phyloP scores from a whole-genome alignment of 2,797 vertebrate species.

The Microctenopoma steveboyesi region DNA sequence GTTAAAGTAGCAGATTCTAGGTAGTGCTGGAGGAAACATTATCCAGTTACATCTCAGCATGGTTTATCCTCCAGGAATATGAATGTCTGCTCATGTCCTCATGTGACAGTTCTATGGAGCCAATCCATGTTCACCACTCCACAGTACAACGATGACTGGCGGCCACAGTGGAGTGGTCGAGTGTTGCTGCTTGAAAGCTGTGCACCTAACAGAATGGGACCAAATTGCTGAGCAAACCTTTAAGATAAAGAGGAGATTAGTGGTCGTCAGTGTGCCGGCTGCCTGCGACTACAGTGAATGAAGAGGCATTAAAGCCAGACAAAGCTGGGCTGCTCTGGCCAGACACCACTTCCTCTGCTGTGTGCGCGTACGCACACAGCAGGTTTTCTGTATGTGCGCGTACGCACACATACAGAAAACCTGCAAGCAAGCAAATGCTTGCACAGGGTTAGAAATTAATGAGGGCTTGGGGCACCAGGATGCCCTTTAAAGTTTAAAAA shows the following conservation, averaged over 20 bases:
- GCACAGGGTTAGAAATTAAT: slow-evolving; percentile 58
- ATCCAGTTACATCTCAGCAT: neutral
- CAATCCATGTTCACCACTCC: neutral
- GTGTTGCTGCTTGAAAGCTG: slow-evolving; percentile 39
- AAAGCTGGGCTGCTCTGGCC: slow-evolving; percentile 65
- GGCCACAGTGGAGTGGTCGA: slow-evolving; percentile 17
- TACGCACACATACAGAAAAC: slow-evolving; percentile 42
- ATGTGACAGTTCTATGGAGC: neutral
- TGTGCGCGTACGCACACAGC: slow-evolving; percentile 17
- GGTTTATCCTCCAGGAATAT: neutral
- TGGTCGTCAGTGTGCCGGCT: slow-evolving; percentile 62
- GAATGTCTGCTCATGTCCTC: neutral
- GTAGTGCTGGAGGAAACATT: neutral
- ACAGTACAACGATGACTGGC: slow-evolving; percentile 19
- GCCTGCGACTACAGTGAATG: slow-evolving; percentile 65
- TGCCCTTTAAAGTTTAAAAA: slow-evolving; percentile 65
- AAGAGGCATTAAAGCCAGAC: slow-evolving; percentile 75
- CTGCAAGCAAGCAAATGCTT: slow-evolving; percentile 64
- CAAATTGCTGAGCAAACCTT: slow-evolving; percentile 78
- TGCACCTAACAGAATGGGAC: slow-evolving; percentile 53
- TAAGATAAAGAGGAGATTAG: slow-evolving; percentile 79
- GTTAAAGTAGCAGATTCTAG: neutral
- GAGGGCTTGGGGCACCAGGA: slow-evolving; percentile 44
- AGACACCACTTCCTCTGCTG: slow-evolving; percentile 66
- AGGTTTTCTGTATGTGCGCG: neutral